Evolutionary conservation across 2,113 vertebrate genomes (phyloP), one percentile per base, ranked within the genome.

Genomic region (Ailurus styani): DNA sequence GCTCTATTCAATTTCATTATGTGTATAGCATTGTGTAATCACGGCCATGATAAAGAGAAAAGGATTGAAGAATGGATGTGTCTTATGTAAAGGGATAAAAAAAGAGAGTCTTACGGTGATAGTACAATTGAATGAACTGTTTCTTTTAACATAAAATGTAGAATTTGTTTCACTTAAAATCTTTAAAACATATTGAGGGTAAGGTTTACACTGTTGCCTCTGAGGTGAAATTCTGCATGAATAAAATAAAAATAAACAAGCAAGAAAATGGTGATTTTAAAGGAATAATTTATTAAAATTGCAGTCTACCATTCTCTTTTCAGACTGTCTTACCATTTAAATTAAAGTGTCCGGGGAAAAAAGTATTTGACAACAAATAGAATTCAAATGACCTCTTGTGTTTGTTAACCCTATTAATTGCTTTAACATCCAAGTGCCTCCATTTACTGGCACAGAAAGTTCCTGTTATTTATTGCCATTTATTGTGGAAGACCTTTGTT

Each of bases 401-500:
- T 98, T 96, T 96, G 91, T 90, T 97, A 96, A 93, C 97, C 88
- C 95, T 97, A 97, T 98, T 97, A 97, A 97, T 97, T 97, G 96
- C 91, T 75, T 97, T 96, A 98, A 96, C 40, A 98, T 97, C 94
- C 37, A 98, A 92, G 45, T 98, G 97, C 31, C 93, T 94, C 68
- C 52, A 52, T 97, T 98, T 98, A 91, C 78, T 96, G 96, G 83
- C 82, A 84, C 89, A 88, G 85, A 85, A 79, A 95, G 89, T 97
- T 90, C 96, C 70, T 0, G 0, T 98, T 98, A 98, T 90, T 95
- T 97, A 97, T 97, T 97, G 95, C 85, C 97, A 94, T 40, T 98
- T 97, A 94, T 98, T 98, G 98, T 97, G 73, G 89, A 98, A 98
- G 95, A 98, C 78, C 86, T 98, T 99, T 98, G 96, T 97, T 98